Conservation (phyloP, 1,140 invertebrate genomes). For the Drosophila nebulosa region DNA sequence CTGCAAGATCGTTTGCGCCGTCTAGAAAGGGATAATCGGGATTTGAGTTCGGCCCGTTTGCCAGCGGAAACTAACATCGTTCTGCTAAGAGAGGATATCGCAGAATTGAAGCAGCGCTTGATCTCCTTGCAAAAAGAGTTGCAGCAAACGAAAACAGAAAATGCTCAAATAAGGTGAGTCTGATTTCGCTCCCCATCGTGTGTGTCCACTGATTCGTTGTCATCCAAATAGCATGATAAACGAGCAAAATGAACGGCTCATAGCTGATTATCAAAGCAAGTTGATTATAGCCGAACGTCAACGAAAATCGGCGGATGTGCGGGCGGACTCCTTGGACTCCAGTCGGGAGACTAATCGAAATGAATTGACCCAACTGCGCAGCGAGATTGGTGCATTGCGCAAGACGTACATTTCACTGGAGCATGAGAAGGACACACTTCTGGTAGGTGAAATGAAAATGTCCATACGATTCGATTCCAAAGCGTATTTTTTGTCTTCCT, state of each 20-base stretch:
- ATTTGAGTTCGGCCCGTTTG: constrained; percentile 56
- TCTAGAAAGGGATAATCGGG: constrained; percentile 65
- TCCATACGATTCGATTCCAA: background rate
- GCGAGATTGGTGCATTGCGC: constrained; percentile 57
- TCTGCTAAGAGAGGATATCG: constrained; percentile 65
- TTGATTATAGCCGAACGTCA: constrained; percentile 60
- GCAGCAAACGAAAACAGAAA: constrained; percentile 36
- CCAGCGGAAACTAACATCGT: constrained; percentile 62
- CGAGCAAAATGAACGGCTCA: constrained; percentile 73
- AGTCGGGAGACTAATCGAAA: constrained; percentile 59
- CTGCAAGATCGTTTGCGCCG: constrained; percentile 49
- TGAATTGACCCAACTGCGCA: constrained; percentile 53
- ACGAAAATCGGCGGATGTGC: constrained; percentile 52
- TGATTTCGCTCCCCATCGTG: background rate
- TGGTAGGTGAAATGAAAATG: constrained; percentile 36
- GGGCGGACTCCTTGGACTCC: constrained; percentile 54
- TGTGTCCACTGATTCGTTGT: background rate
- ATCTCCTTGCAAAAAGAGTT: constrained; percentile 41
- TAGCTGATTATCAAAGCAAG: constrained; percentile 66
- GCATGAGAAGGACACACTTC: constrained; percentile 66
- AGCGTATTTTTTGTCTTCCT: no score
- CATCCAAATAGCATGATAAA: constrained; percentile 55
- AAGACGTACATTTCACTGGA: constrained; percentile 59
- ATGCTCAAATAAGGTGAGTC: constrained; percentile 64
- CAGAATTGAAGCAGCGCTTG: constrained; percentile 41